Percentiles rank a stretch among this genome's conserved stretches.
Evolutionary conservation across 2,797 vertebrate species (phyloP).

Genomic region (Serranus cabrilla): DNA sequence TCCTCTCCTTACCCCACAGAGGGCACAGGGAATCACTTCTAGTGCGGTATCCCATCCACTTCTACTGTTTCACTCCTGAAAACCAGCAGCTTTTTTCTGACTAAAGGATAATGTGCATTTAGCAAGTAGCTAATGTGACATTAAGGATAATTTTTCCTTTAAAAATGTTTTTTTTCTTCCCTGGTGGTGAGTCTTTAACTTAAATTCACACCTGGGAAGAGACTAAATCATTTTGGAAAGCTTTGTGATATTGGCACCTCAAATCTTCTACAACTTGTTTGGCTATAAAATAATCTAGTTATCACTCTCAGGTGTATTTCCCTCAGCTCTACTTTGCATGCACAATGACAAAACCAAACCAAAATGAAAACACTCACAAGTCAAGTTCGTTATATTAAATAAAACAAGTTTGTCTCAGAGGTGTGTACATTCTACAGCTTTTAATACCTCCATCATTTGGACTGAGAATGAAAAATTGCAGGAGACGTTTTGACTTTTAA

Average conservation of each 20-base stretch:
- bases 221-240: not conserved
- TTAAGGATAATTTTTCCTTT: constrained; percentile 22
- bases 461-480: no score
- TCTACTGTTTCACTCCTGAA: constrained; percentile 11
- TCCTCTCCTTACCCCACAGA: constrained; percentile 22
- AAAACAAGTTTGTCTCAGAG: not conserved
- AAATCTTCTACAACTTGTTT: constrained; percentile 26
- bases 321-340: constrained; percentile 1
- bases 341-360: not conserved
- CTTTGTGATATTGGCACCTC: constrained; percentile 18
- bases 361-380: not conserved
- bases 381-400: not conserved
- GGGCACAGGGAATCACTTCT: constrained; percentile 1
- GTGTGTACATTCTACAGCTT: not conserved
- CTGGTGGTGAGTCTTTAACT: not conserved
- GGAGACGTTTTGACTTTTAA: no score
- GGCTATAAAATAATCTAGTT: constrained; percentile 17
- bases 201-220: not conserved
- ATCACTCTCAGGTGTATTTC: constrained; percentile 2
- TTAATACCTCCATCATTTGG: not conserved
- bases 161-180: not conserved
- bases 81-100: constrained; percentile 6
- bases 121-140: not conserved
- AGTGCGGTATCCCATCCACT: constrained; percentile 3
- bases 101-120: constrained; percentile 25